Evolutionary conservation across 2,797 vertebrate species (phyloP).

Genomic region (Morus bassanus): DNA sequence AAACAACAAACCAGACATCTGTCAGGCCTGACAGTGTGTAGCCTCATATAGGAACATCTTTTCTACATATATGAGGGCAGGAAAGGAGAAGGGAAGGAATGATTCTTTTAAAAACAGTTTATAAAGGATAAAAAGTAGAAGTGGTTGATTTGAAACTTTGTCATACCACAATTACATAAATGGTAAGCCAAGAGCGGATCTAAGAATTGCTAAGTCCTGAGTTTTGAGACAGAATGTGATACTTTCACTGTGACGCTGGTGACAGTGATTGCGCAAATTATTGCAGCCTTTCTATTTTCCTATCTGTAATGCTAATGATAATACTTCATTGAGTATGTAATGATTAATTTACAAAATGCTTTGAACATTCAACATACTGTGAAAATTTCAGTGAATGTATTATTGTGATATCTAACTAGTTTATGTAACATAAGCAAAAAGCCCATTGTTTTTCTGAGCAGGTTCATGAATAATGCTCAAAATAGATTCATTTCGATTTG

Average conservation of each 20-base stretch:
- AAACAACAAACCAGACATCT: not conserved
- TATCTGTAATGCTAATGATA: not conserved
- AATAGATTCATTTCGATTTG: not conserved
- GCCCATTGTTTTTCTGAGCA: not conserved
- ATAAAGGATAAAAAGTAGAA: not conserved
- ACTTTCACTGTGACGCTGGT: not conserved
- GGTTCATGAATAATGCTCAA: not conserved
- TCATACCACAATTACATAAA: not conserved
- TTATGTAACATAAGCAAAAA: not conserved
- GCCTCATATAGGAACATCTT: not conserved
- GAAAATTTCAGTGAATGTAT: not conserved
- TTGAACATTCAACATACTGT: not conserved
- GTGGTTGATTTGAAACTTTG: not conserved
- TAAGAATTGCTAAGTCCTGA: not conserved
- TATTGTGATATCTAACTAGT: not conserved
- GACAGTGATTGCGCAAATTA: not conserved
- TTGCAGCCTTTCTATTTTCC: not conserved
- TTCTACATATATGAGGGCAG: not conserved
- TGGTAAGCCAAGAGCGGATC: not conserved
- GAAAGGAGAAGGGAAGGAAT: not conserved
- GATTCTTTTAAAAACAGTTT: not conserved
- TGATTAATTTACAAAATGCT: not conserved
- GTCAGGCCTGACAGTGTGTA: not conserved
- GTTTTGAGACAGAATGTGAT: not conserved
- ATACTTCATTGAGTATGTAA: not conserved